Percentiles rank a stretch among this genome's conserved stretches.
Conservation (phyloP, 2,888 invertebrate genomes). For the Xiphydria camelus region DNA sequence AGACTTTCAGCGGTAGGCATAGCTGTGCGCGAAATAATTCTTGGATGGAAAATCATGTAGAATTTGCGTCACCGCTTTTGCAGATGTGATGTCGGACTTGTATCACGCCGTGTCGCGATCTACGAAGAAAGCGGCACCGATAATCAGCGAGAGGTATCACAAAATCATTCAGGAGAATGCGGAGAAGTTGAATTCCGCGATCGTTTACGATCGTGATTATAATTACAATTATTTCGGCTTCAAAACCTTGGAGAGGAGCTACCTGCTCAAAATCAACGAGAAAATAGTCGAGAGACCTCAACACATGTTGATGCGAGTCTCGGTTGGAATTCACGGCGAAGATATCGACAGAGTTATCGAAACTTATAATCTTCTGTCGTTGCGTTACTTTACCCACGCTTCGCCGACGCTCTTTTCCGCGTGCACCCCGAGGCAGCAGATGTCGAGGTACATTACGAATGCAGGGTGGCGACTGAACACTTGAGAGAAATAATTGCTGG, state of each 20-base stretch:
- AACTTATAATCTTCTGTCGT: conserved; percentile 94
- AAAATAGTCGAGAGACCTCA: conserved; percentile 96
- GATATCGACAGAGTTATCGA: conserved; percentile 91
- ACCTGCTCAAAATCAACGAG: conserved; percentile 86
- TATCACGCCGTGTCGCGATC: conserved; percentile 75
- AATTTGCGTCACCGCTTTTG: no score
- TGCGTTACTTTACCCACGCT: conserved; percentile 96
- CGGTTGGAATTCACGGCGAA: conserved; percentile 94
- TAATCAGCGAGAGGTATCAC: conserved; percentile 85
- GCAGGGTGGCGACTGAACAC: no score
- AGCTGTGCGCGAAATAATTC: neutral
- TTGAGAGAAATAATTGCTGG: no score
- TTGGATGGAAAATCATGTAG: neutral
- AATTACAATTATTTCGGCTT: conserved; percentile 98
- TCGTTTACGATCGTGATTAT: conserved; percentile 96
- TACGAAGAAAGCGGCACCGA: conserved; percentile 72
- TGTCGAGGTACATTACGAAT: conserved; percentile 70
- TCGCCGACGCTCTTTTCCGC: conserved; percentile 97
- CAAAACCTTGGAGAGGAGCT: conserved; percentile 95
- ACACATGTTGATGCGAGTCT: conserved; percentile 97
- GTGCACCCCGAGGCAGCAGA: conserved; percentile 86
- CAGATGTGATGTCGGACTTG: conserved; percentile 89
- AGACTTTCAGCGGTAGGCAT: conserved; percentile 80
- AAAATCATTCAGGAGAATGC: conserved; percentile 83
- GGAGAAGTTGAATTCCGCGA: conserved; percentile 87